phyloP scores from a whole-genome alignment of 2,888 invertebrate species.

The Bedellia somnulentella region DNA sequence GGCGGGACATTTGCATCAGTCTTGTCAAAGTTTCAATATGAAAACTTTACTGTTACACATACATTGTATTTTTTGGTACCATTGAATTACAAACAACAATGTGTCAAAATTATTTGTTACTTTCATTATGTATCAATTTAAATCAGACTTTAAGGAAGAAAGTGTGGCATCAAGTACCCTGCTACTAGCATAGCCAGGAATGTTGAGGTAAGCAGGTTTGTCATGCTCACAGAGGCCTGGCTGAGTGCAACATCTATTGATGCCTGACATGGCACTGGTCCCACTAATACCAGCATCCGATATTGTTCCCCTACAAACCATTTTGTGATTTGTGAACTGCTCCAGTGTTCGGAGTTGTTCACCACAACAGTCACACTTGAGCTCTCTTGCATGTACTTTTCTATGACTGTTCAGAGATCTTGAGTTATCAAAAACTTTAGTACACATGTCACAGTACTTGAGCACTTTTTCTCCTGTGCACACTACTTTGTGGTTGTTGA shows the following conservation, averaged over 20 bases:
- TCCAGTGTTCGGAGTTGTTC: constrained; percentile 54
- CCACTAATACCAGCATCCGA: constrained; percentile 30
- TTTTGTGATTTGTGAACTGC: constrained; percentile 53
- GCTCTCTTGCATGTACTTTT: constrained; percentile 55
- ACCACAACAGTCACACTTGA: constrained; percentile 54
- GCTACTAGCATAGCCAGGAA: constrained; percentile 50
- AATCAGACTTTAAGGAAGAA: constrained; percentile 48
- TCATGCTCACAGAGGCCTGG: constrained; percentile 56
- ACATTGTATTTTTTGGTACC: too few species aligned
- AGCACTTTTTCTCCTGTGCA: constrained; percentile 54
- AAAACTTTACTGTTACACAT: constrained; percentile 19
- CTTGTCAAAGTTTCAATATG: constrained; percentile 59
- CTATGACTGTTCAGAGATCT: constrained; percentile 57
- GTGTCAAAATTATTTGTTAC: constrained; percentile 27
- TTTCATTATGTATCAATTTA: constrained; percentile 53
- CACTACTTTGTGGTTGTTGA: constrained; percentile 55
- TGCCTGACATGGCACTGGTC: constrained; percentile 13
- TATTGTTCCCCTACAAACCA: constrained; percentile 39
- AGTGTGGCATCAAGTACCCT: constrained; percentile 50
- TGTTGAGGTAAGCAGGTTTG: constrained; percentile 53
- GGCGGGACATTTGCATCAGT: constrained; percentile 63
- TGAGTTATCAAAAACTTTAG: constrained; percentile 58
- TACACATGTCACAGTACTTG: constrained; percentile 59
- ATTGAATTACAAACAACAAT: background rate
- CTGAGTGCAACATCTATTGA: constrained; percentile 46